Conservation (phyloP, 1,140 invertebrate species). For the Rhynchophorus ferrugineus region DNA sequence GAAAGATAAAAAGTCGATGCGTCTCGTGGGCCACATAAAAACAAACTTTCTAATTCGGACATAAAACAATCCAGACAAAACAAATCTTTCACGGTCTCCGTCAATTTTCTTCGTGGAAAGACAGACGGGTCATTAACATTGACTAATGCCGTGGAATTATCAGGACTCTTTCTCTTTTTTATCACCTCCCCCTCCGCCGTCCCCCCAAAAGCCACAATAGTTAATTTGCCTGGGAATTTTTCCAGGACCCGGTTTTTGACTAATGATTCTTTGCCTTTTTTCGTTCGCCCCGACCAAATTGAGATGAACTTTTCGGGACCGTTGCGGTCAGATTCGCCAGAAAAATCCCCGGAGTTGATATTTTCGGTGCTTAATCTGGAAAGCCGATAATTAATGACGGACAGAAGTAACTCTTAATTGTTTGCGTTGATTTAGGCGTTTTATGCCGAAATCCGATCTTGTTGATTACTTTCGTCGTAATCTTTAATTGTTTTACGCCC, state of each 20-base stretch:
- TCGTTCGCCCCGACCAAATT: background rate
- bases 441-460: too few species aligned
- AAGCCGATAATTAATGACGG: too few species aligned
- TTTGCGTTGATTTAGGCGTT: too few species aligned
- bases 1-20: too few species aligned
- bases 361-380: too few species aligned
- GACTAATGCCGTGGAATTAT: background rate
- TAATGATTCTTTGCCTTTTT: background rate
- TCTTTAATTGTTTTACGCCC: too few species aligned
- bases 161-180: background rate
- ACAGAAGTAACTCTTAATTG: too few species aligned
- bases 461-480: too few species aligned
- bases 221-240: background rate
- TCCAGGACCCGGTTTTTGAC: background rate
- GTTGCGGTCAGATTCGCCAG: background rate
- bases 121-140: background rate
- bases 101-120: background rate
- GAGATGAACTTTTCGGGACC: background rate
- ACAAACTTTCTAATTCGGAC: background rate
- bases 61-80: background rate
- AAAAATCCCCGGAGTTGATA: background rate
- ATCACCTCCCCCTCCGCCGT: too few species aligned
- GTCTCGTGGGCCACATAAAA: background rate
- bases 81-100: background rate
- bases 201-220: background rate